Conservation (phyloP, 2,113 vertebrate genomes). For the Collichthys lucidus region DNA sequence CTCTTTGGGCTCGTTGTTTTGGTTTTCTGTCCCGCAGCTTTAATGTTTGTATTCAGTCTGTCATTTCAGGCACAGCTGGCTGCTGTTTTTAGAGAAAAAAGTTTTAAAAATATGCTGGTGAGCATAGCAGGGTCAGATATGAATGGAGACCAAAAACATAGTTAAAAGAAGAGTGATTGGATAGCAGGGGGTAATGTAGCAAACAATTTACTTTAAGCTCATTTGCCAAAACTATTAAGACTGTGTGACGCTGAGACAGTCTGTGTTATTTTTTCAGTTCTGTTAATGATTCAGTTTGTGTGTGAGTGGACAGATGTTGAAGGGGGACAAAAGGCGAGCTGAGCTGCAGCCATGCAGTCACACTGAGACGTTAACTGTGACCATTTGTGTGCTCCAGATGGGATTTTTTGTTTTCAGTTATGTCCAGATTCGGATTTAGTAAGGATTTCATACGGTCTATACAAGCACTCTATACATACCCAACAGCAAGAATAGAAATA, state of each 20-base stretch:
- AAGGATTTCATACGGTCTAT: too few species aligned
- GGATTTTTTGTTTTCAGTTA: too few species aligned
- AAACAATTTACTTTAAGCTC: neutral
- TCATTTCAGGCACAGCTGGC: too few species aligned
- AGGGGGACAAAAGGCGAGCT: neutral
- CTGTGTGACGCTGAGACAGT: neutral
- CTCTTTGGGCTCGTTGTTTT: neutral
- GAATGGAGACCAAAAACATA: too few species aligned
- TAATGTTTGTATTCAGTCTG: neutral
- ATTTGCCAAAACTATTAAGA: neutral
- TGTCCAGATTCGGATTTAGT: too few species aligned
- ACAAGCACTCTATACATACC: too few species aligned
- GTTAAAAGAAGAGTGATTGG: too few species aligned
- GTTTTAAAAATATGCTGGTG: neutral
- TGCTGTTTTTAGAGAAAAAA: neutral
- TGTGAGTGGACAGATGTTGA: slow-evolving; percentile 16
- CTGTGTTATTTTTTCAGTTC: neutral
- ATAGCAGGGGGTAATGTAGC: neutral
- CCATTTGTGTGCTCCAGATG: neutral
- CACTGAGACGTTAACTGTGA: neutral
- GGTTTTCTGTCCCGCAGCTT: neutral
- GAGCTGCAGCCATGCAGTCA: neutral
- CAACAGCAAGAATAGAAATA: too few species aligned
- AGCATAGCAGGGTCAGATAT: neutral
- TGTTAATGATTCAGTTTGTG: slow-evolving; percentile 9